Base-by-base conservation (phyloP, 2,888 invertebrate species). In the Drosophila macrospina region DNA sequence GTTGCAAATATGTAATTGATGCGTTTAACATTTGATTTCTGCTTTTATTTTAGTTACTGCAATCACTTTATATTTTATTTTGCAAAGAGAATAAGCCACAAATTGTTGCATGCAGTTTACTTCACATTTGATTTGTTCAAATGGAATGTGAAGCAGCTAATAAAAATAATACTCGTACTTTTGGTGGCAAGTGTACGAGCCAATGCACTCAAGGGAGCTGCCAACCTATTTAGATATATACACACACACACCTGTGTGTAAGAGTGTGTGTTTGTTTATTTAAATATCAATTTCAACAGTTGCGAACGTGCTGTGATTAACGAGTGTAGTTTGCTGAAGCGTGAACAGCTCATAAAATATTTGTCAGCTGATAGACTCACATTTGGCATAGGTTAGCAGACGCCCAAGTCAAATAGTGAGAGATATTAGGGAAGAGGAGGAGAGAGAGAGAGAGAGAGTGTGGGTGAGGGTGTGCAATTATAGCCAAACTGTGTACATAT, bases 401-500 rank as follows among this genome's bases (percentile, higher is more conserved):
- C 48, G 24, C 8, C 24, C 4, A 54, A 54, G 34, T 26, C 57
- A 69, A 61, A 63, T 50, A 37, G 13, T 10, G 48, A 42, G 48
- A 42, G 45, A 32, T 30, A 8, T 15, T 5, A 6, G n/a, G 10
- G 15, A 15, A 1, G 1, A 26, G 13, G 13, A 4, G 6, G 7
- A 13, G 11, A 30, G 15, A 30, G 34, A 32, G 11, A 32, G 16
- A 0, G 26, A 4, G 30, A 32, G 48, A 28, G 28, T 6, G 28
- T 6, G 13, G 11, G 28, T 1, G 1, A 20, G 13, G 4, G 8
- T 10, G 26, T 69, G 64, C 74, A 80, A 78, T 78, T 80, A 78
- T 77, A 78, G 69, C 66, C 81, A 63, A 77, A 68, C 44, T 64
- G 63, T 78, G 44, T 39, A 51, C 75, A 75, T 28, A 66, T 36